Evolutionary conservation across 2,113 vertebrate genomes (phyloP).

Genomic region (Puntigrus tetrazona): DNA sequence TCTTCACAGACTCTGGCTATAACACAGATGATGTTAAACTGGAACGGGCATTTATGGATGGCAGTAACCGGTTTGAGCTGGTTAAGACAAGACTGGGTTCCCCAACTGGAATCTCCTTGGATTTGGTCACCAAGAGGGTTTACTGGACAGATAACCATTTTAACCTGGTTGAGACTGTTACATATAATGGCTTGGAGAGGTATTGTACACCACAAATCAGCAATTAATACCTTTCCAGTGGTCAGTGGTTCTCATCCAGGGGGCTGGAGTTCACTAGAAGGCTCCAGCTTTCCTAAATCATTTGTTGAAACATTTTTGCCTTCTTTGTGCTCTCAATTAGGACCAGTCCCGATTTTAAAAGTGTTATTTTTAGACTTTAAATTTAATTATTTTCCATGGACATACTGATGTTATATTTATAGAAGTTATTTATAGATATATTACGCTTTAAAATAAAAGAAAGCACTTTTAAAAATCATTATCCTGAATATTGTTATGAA

Average conservation of each 20-base stretch:
- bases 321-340: not conserved
- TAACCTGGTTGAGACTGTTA: constrained; percentile 74
- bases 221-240: not conserved
- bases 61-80: constrained; percentile 70
- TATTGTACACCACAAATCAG: constrained; percentile 57
- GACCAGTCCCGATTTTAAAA: not conserved
- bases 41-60: constrained; percentile 77
- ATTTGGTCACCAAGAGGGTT: constrained; percentile 71
- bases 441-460: not conserved
- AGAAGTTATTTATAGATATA: not conserved
- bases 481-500: not conserved
- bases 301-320: not conserved
- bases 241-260: not conserved
- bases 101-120: constrained; percentile 71
- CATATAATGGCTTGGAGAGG: constrained; percentile 74
- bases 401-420: not conserved
- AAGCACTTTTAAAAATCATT: not conserved
- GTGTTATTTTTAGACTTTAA: not conserved
- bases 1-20: constrained; percentile 71
- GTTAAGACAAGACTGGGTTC: constrained; percentile 69
- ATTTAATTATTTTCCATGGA: too few species aligned
- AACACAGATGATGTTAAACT: constrained; percentile 64
- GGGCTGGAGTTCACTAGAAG: not conserved
- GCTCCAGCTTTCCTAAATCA: not conserved
- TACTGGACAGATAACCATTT: constrained; percentile 79